Evolutionary conservation across 2,797 vertebrate species (phyloP).

Genomic region (Poeciliopsis turneri): DNA sequence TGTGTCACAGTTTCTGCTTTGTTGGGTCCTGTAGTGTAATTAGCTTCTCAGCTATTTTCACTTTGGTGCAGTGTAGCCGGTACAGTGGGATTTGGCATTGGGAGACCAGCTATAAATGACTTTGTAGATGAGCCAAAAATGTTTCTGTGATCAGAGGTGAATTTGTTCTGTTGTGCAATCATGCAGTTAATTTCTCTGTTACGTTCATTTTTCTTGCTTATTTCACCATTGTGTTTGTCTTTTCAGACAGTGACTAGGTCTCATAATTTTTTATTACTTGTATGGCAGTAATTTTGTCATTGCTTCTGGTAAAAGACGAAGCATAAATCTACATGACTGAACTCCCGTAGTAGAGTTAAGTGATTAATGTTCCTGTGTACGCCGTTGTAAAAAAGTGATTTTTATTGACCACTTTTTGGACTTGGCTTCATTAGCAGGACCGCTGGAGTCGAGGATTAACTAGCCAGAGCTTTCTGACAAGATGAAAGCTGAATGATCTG

Average conservation of each 20-base stretch:
- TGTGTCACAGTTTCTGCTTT: conserved; percentile 46
- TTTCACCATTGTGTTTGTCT: not conserved
- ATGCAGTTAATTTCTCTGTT: not conserved
- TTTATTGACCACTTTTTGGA: not conserved
- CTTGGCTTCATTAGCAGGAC: not conserved
- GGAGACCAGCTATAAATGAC: conserved; percentile 4
- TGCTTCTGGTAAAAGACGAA: not conserved
- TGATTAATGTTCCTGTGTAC: not conserved
- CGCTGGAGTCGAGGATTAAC: not conserved
- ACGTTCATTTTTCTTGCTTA: not conserved
- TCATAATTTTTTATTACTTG: conserved; percentile 15
- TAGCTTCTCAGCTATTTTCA: conserved; percentile 60
- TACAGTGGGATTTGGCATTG: conserved; percentile 22
- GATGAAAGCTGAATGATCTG: not conserved
- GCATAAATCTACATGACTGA: not conserved
- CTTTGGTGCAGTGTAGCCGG: conserved; percentile 22
- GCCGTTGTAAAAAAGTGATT: not conserved
- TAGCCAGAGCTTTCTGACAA: not conserved
- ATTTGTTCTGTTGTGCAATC: not conserved
- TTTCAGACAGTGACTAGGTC: not conserved
- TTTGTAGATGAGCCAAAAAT: not conserved
- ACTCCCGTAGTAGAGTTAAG: not conserved
- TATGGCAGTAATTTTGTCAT: not conserved
- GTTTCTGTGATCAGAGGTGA: not conserved
- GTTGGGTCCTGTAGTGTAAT: conserved; percentile 56